phyloP scores from a whole-genome alignment of 1,140 invertebrate genomes.

The Drosophila ficusphila region DNA sequence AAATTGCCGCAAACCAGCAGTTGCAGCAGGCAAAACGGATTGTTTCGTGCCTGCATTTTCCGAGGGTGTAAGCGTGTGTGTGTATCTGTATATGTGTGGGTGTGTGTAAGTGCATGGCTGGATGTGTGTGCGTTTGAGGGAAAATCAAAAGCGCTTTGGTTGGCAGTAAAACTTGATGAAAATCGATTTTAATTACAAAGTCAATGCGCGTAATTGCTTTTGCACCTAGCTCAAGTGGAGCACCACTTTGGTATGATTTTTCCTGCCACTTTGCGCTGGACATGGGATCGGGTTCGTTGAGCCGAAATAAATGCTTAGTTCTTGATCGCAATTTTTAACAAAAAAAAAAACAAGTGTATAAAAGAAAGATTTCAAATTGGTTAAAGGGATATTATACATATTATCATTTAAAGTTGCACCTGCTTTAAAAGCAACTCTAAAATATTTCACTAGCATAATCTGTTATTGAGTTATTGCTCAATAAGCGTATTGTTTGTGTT shows the following conservation, averaged over 20 bases:
- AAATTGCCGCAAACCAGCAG: slow-evolving; percentile 72
- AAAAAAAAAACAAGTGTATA: not conserved
- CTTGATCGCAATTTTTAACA: no score
- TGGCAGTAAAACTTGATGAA: slow-evolving; percentile 72
- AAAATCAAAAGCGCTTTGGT: slow-evolving; percentile 66
- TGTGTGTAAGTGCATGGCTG: slow-evolving; percentile 2
- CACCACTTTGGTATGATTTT: slow-evolving; percentile 62
- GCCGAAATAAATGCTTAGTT: not conserved
- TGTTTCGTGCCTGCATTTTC: slow-evolving; percentile 41
- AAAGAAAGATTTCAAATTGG: no score
- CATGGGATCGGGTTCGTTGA: slow-evolving; percentile 1
- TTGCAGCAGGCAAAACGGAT: slow-evolving; percentile 64
- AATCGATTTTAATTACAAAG: slow-evolving; percentile 83
- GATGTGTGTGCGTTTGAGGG: slow-evolving; percentile 33
- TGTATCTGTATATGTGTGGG: no score
- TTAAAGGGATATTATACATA: no score
- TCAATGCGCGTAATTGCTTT: slow-evolving; percentile 79
- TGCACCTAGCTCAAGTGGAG: slow-evolving; percentile 72
- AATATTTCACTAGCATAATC: slow-evolving; percentile 37
- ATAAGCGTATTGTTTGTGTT: slow-evolving; percentile 52
- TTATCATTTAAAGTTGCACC: no score
- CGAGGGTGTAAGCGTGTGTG: not conserved
- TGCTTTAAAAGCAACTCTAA: no score
- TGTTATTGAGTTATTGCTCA: slow-evolving; percentile 49
- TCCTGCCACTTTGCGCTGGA: slow-evolving; percentile 22